Percentiles rank a stretch among this genome's conserved stretches.
Conservation (phyloP, 1,140 invertebrate genomes). For the Probaryconus sp. region DNA sequence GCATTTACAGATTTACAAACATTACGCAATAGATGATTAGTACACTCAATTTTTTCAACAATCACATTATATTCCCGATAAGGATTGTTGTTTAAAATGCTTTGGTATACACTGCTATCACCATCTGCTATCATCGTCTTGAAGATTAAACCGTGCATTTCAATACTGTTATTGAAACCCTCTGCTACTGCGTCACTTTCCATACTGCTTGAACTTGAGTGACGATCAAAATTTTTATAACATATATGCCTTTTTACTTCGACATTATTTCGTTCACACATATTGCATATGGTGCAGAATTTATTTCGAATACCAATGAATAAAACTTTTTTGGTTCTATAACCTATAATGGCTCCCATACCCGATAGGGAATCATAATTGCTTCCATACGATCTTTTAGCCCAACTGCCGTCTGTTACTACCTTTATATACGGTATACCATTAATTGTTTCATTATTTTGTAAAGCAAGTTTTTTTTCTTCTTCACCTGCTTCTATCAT, state of each 20-base stretch:
- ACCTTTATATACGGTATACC: conserved; percentile 3
- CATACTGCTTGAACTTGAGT: conserved; percentile 64
- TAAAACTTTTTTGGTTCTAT: conserved; percentile 39
- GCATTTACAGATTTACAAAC: no score
- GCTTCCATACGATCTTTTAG: conserved; percentile 58
- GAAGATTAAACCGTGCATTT: conserved; percentile 59
- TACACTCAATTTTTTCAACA: conserved; percentile 63
- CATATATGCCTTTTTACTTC: conserved; percentile 35
- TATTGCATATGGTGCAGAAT: conserved; percentile 58
- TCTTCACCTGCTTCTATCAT: conserved; percentile 1
- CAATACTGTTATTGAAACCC: conserved; percentile 56
- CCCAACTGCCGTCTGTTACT: conserved; percentile 31
- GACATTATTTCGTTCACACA: conserved; percentile 25
- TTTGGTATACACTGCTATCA: conserved; percentile 59
- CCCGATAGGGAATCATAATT: conserved; percentile 63
- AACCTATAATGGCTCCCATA: conserved; percentile 53
- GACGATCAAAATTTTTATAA: conserved; percentile 59
- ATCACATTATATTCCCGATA: conserved; percentile 38
- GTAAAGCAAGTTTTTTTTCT: conserved; percentile 1
- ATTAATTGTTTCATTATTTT: neutral
- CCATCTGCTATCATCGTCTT: conserved; percentile 68
- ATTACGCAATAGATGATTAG: conserved; percentile 42
- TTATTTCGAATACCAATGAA: conserved; percentile 61
- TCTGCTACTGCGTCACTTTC: conserved; percentile 69
- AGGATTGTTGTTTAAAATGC: conserved; percentile 23